Conservation (phyloP, 2,888 invertebrate genomes). For the Ctena decussata region DNA sequence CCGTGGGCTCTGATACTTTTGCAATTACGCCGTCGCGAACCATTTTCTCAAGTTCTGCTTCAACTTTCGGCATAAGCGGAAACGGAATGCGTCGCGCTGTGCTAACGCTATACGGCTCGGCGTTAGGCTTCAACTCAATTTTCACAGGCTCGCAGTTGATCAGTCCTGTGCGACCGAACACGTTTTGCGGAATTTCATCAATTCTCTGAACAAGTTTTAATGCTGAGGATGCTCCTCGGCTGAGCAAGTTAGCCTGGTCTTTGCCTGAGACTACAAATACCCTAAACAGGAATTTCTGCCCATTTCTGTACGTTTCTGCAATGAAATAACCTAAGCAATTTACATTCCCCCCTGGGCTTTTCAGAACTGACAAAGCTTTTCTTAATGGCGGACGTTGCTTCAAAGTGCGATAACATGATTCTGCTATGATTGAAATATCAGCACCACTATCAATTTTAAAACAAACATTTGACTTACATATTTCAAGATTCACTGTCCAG, state of each 20-base stretch:
- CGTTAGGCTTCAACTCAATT: background rate
- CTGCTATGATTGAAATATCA: background rate
- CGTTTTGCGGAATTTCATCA: background rate
- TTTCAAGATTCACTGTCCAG: too few species aligned
- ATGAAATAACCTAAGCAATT: background rate
- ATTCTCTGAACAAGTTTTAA: background rate
- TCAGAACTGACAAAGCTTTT: background rate
- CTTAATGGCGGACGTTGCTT: background rate
- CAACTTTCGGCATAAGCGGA: background rate
- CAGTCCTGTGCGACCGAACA: background rate
- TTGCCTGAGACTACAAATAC: background rate
- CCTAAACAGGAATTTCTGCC: background rate
- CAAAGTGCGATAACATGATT: background rate
- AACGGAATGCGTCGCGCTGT: background rate
- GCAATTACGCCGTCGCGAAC: slow-evolving; percentile 59
- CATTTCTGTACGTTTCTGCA: background rate
- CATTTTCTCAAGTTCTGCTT: background rate
- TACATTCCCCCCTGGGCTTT: background rate
- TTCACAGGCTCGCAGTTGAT: background rate
- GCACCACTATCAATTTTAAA: too few species aligned
- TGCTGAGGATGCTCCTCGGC: background rate
- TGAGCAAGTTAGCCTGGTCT: background rate
- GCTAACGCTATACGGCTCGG: background rate
- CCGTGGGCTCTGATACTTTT: slow-evolving; percentile 77
- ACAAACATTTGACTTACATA: too few species aligned